Conservation (phyloP, 1,140 invertebrate species). For the Artemia franciscana region DNA sequence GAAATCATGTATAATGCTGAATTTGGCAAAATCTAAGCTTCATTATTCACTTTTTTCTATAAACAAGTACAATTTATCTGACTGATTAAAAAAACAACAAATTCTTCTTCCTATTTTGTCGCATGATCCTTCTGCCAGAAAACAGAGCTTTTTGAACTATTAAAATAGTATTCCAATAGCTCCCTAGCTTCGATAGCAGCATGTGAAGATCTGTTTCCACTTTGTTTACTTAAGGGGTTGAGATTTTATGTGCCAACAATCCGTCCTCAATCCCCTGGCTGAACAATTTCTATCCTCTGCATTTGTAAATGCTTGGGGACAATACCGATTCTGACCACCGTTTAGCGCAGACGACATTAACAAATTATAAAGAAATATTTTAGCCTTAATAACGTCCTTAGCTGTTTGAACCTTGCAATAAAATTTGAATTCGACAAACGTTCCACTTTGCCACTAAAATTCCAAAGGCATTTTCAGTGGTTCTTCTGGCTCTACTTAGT, state of each 20-base stretch:
- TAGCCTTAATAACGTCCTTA: neutral
- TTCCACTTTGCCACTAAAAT: constrained; percentile 12
- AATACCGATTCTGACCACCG: neutral
- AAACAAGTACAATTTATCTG: neutral
- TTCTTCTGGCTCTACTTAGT: constrained; percentile 15
- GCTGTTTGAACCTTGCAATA: neutral
- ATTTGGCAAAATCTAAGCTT: neutral
- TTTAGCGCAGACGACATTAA: neutral
- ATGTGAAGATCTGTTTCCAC: neutral
- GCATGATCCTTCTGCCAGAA: neutral
- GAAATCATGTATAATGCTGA: neutral
- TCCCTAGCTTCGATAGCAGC: neutral
- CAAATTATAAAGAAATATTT: neutral
- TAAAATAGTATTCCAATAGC: neutral
- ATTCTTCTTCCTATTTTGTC: neutral
- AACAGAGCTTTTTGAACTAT: neutral
- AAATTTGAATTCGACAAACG: constrained; percentile 6
- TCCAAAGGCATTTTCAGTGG: constrained; percentile 17
- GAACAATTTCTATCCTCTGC: neutral
- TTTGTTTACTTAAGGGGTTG: neutral
- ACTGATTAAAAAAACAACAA: neutral
- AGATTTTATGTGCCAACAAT: neutral
- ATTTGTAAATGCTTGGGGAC: neutral
- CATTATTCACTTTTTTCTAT: neutral
- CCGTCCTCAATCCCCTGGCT: neutral